Evolutionary conservation across 1,140 invertebrate species (phyloP).

Genomic region (Cheumatopsyche charites): DNA sequence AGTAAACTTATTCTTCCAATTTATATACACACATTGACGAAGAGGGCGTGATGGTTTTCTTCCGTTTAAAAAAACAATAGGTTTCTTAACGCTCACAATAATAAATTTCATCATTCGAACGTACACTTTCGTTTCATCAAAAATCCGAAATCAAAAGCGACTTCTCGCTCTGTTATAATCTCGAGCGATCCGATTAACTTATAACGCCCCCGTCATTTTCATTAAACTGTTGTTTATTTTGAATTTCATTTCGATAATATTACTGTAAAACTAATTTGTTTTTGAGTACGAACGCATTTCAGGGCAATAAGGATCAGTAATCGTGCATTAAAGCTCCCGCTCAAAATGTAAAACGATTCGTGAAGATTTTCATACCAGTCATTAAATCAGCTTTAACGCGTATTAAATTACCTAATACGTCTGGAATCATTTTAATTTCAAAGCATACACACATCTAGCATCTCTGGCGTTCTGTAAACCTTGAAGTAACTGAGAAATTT

Average conservation of each 20-base stretch:
- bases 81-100: slow-evolving; percentile 15
- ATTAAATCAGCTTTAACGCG: slow-evolving; percentile 10
- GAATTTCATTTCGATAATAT: too few species aligned
- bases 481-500: too few species aligned
- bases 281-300: too few species aligned
- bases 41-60: slow-evolving; percentile 25
- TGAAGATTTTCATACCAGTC: background rate
- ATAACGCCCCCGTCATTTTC: background rate
- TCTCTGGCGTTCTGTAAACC: too few species aligned
- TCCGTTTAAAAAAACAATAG: slow-evolving; percentile 24
- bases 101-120: slow-evolving; percentile 1
- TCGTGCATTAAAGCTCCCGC: too few species aligned
- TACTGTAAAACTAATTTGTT: too few species aligned
- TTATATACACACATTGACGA: slow-evolving; percentile 10
- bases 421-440: slow-evolving; percentile 8
- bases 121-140: slow-evolving; percentile 1
- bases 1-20: slow-evolving; percentile 28
- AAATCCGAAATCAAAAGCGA: slow-evolving; percentile 17
- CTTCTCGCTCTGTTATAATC: background rate
- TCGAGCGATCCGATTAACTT: slow-evolving; percentile 9
- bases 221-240: too few species aligned
- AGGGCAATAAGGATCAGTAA: too few species aligned
- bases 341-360: slow-evolving; percentile 3
- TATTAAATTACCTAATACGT: slow-evolving; percentile 24
- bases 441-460: background rate